A percentile compares a stretch with the other conserved stretches of the same genome.
Evolutionary conservation across 1,140 invertebrate genomes (phyloP).

Genomic region (Ephestia elutella): DNA sequence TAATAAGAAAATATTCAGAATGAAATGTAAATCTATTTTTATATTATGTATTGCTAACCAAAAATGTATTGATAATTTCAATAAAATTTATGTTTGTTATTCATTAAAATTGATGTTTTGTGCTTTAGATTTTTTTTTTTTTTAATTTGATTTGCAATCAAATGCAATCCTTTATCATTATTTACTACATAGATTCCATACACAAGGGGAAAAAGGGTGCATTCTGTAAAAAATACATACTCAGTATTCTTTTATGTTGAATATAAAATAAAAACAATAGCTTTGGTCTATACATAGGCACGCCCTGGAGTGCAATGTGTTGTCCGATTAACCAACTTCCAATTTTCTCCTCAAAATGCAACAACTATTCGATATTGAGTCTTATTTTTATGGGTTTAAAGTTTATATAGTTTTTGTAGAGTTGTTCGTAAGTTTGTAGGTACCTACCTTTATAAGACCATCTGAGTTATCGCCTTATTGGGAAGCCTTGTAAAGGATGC

Average conservation of each 20-base stretch:
- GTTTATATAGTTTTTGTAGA: neutral
- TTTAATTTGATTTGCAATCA: too few relatives aligned
- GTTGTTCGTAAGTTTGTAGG: neutral
- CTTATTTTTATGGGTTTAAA: neutral
- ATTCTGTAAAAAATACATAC: neutral
- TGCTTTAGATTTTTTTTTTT: too few relatives aligned
- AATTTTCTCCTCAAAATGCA: neutral
- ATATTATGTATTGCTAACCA: too few relatives aligned
- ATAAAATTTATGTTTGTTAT: too few relatives aligned
- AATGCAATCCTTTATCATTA: too few relatives aligned
- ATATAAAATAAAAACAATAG: constrained; percentile 10
- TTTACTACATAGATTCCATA: too few relatives aligned
- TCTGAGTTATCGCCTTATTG: constrained; percentile 9
- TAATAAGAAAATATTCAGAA: too few relatives aligned
- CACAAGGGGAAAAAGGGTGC: neutral
- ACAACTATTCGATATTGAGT: neutral
- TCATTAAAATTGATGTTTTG: too few relatives aligned
- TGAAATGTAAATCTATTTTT: too few relatives aligned
- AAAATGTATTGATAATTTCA: too few relatives aligned
- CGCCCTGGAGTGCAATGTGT: constrained; percentile 5
- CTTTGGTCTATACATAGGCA: constrained; percentile 5
- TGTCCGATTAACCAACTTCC: neutral
- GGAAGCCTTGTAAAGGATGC: constrained; percentile 4
- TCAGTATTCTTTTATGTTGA: neutral
- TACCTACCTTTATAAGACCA: constrained; percentile 8